Base-by-base conservation (phyloP, 2,888 invertebrate species). In the Diaphora mendica region DNA sequence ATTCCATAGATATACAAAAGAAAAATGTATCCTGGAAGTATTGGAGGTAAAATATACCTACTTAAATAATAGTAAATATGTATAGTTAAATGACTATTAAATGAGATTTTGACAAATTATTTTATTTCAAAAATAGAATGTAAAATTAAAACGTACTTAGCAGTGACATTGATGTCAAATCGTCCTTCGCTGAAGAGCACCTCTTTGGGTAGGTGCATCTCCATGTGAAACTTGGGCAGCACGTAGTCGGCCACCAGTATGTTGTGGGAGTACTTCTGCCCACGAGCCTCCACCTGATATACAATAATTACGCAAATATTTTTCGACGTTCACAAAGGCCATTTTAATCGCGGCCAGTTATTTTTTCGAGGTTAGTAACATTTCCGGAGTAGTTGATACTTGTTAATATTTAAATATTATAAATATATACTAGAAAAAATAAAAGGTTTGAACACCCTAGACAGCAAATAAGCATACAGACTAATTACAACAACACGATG, bases 181-280 rank as follows among this genome's bases (percentile, higher is more conserved):
- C 97, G 97, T 66, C 97, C 97, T 71, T 98, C 98, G 80, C 97
- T 97, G 89, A 98, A 97, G 2, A 98, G 97, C 11, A 97, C 96
- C 91, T 98, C 98, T 72, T 97, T 96, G 0, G 98, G 98, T 51
- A 98, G 96, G 80, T 98, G 97, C 77, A 99, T 97, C 48, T 97
- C 96, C 76, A 99, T 98, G 88, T 99, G 97, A 92, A 99, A 99
- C 90, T 99, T 99, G 0, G 99, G 99, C 82, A 99, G 93, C 73
- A 99, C 98, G 86, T 99, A 99, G 92, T 99, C 98, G 13, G 98
- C 98, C 11, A 99, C 98, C 89, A 98, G 97, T 79, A 98, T 96
- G 17, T 96, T 96, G 87, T 98, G 97, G 74, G 97, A 96, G 88
- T 97, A 97, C 20, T 92, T 96, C 88, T 97, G 97, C 72, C 94